Percentiles rank a stretch among this genome's conserved stretches.
Conservation (phyloP, 2,113 vertebrate genomes). For the Azemiops feae region DNA sequence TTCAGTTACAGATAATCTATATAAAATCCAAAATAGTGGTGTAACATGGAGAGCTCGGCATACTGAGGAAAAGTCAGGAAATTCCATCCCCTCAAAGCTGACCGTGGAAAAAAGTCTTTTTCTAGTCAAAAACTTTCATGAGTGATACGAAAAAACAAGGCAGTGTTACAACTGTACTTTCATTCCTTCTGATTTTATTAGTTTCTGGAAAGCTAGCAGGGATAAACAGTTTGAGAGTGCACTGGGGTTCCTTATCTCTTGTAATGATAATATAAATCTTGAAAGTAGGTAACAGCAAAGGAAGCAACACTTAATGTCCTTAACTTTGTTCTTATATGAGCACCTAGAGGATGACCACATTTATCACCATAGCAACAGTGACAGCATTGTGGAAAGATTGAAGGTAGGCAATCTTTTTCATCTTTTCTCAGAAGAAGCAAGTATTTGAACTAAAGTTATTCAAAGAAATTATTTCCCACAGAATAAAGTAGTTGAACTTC, state of each 20-base stretch:
- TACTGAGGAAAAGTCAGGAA: neutral
- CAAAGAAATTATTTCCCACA: neutral
- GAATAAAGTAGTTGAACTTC: neutral
- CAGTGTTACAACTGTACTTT: neutral
- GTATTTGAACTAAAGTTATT: neutral
- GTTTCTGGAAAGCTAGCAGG: neutral
- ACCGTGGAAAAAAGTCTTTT: neutral
- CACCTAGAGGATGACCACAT: constrained; percentile 40
- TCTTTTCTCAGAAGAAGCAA: neutral
- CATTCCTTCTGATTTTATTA: neutral
- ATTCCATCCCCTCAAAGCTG: neutral
- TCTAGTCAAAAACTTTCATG: neutral
- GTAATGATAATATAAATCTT: neutral
- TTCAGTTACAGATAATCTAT: neutral
- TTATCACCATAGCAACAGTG: constrained; percentile 57
- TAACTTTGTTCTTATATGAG: constrained; percentile 32
- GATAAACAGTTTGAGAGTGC: constrained; percentile 4
- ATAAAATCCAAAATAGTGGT: neutral
- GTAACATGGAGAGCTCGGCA: neutral
- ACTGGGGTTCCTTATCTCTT: neutral
- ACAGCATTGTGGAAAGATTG: constrained; percentile 27
- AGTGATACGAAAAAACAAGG: neutral
- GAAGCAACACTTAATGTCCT: constrained; percentile 1
- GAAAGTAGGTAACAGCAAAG: constrained; percentile 8
- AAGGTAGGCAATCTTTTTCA: constrained; percentile 10